Evolutionary conservation across 2,888 invertebrate species (phyloP).

Genomic region (Chloromyia formosa): DNA sequence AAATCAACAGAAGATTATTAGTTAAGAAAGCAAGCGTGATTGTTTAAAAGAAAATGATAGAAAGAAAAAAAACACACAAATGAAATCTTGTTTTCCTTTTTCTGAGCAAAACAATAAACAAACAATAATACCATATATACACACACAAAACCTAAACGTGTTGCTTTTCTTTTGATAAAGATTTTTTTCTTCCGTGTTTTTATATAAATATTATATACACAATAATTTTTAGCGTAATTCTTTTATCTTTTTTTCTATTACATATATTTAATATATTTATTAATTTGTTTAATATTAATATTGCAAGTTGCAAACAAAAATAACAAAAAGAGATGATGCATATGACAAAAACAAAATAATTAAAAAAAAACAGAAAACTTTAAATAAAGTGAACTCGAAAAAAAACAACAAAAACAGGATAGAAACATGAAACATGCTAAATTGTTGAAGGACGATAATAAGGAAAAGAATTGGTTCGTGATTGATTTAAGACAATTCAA

Average conservation of each 20-base stretch:
- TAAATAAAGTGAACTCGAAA: background rate
- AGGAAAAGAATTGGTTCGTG: slow-evolving; percentile 36
- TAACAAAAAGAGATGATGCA: slow-evolving; percentile 12
- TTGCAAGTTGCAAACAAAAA: slow-evolving; percentile 44
- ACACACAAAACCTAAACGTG: background rate
- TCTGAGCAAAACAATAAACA: background rate
- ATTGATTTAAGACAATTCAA: slow-evolving; percentile 27
- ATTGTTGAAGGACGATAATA: background rate
- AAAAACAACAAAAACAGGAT: slow-evolving; percentile 13
- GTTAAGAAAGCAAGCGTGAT: too few species aligned
- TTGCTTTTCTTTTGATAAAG: slow-evolving; percentile 9
- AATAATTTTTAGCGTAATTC: slow-evolving; percentile 37
- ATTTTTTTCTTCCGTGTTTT: slow-evolving; percentile 30
- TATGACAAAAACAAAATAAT: background rate
- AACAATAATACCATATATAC: background rate
- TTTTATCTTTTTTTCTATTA: slow-evolving; percentile 44
- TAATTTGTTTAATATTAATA: slow-evolving; percentile 47
- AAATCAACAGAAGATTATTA: too few species aligned
- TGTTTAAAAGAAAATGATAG: background rate
- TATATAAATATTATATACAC: slow-evolving; percentile 38
- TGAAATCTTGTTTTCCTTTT: too few species aligned
- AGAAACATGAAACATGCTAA: background rate
- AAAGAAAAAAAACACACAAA: background rate
- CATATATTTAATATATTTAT: slow-evolving; percentile 50
- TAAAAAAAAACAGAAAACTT: slow-evolving; percentile 1